Evolutionary conservation across 2,888 invertebrate genomes (phyloP), one percentile per base, ranked within the genome.

Genomic region (Cataglyphis rosenhaueri): DNA sequence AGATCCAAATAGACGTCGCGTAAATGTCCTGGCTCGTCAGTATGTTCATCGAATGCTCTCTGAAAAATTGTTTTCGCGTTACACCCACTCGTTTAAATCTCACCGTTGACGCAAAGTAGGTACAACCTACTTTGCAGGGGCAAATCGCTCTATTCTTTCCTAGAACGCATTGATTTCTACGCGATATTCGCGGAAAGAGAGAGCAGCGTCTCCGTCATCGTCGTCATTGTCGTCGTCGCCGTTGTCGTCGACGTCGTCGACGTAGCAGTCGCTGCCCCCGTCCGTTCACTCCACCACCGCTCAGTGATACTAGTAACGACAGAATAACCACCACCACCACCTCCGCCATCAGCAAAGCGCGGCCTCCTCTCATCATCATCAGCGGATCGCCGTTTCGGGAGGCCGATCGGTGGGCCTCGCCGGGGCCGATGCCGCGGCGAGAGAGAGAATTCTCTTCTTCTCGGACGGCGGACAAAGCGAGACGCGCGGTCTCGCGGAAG

Each of bases 341-440:
- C 86, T 82, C 84, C 86, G 84, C 81, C 86, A 82, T 78, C 86
- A 79, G 86, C 78, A 86, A 65, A 76, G 84, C 84, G 84, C 74
- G 84, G 83, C 86, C 86, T 88, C 88, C 88, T 87, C 88, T 86
- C 84, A 84, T 78, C 83, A 87, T 86, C 55, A 88, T 87, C 88
- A 86, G 87, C 84, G 88, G 82, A 86, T 88, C 88, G 88, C 85
- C 84, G 86, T 84, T 88, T 88, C 81, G 88, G 88, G 88, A 86
- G 88, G 88, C 85, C 88, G 88, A 88, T 88, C 88, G 85, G 84
- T 44, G 88, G 84, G 85, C 82, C 86, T 86, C 85, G 84, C 82
- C 82, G 78, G 68, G 68, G 86, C 85, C 85, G 87, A 85, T 85
- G 84, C 84, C 84, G 81, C 84, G 83, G 76, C 84, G 82, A 59